These are phyloP conservation scores for Anomalospiza imberbis DNA, from an alignment of 2,797 vertebrate species.

Conservation along the genomic window DNA sequence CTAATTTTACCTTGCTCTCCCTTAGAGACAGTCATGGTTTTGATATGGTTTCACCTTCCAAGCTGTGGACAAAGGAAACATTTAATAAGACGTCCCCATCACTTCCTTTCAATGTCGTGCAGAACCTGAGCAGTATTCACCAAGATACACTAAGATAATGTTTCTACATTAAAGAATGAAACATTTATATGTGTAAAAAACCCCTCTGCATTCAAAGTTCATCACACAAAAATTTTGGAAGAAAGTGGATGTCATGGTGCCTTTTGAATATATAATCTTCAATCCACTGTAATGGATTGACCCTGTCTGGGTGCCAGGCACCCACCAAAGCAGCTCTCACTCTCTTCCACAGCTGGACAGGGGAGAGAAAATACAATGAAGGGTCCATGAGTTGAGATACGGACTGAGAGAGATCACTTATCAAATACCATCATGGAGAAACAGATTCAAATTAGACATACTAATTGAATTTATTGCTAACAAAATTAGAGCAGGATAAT, in stretches of 20 bases:
- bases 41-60: not conserved
- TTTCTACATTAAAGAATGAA: not conserved
- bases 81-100: not conserved
- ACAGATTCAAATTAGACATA: not conserved
- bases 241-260: not conserved
- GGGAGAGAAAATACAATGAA: not conserved
- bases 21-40: not conserved
- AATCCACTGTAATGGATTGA: not conserved
- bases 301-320: not conserved
- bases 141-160: not conserved
- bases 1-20: not conserved
- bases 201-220: not conserved
- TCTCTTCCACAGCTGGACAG: not conserved
- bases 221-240: not conserved
- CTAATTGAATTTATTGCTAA: not conserved
- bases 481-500: not conserved
- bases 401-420: no score
- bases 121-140: not conserved
- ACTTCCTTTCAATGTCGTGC: fast-evolving
- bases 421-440: not conserved
- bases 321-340: not conserved
- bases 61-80: not conserved
- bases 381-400: no score
- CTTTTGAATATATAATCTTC: not conserved
- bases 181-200: not conserved